Evolutionary conservation across 2,888 invertebrate species (phyloP), one percentile per base, ranked within the genome.

Genomic region (Cosmia trapezina): DNA sequence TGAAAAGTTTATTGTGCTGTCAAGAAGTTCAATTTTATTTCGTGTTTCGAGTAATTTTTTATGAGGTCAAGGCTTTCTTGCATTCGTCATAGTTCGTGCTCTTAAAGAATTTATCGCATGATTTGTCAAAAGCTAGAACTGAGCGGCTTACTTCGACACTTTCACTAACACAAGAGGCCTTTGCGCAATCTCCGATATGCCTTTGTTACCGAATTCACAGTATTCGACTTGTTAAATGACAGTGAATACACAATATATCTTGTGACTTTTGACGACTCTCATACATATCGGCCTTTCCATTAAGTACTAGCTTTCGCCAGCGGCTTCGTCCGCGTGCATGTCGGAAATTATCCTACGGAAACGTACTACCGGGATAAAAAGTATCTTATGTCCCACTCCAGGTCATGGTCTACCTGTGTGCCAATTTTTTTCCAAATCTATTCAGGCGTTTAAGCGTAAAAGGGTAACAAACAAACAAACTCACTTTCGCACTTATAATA

Each of bases 171-270:
- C 86, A 69, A 84, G 73, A 76, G 71, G 76, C 78, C 81, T 87
- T 91, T 91, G 81, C 91, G 91, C 88, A 92, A 92, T 86, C 75
- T 75, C 78, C 86, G 83, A 87, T 87, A 88, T 85, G 87, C 86
- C 88, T 88, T 90, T 89, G 88, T 89, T 88, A 87, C 63, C 76
- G 62, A 85, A 84, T 83, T 84, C 78, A 83, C 78, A 77, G 76
- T 75, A 72, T 66, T 63, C 73, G 64, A 84, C 80, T 80, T 80
- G 85, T 76, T 83, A 85, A 85, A 74, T 80, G 63, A 41, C 45
- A 69, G 59, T 71, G 71, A 67, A 65, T 51, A 81, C 70, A 76
- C 72, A 56, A 69, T 65, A 56, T 53, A 69, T 41, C 70, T 64
- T 54, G 78, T 72, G 70, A 69, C 62, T 83, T 83, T 73, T 45